Evolutionary conservation across 2,113 vertebrate species (phyloP), one percentile per base, ranked within the genome.

Genomic region (Procavia capensis): DNA sequence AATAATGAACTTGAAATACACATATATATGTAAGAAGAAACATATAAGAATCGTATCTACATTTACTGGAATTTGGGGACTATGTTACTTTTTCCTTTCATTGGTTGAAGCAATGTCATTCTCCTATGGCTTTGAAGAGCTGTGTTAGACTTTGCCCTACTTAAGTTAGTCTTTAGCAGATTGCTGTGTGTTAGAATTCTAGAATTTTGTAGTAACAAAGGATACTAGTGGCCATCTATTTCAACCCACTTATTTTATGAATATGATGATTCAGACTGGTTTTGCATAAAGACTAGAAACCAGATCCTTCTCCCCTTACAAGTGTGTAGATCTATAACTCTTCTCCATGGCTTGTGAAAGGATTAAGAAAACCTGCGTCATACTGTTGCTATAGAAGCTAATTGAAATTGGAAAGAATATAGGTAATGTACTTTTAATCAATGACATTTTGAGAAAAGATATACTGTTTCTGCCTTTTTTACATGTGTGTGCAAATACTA

Each of bases 21-120:
- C 76, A 19, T 34, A 61, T 61, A 54, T 85, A 79, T 83, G 64
- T 66, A 61, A 63, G 34, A 66, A 74, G 88, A 97, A 94, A 85
- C 39, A 72, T 1, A 9, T 68, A 59, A 66, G 27, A 76, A 85
- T 80, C 50, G 24, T 50, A 85, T 61, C 41, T 50, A 85, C 70
- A 72, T 76, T 85, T 97, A 91, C 47, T 88, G 14, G 47, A 47
- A 85, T 31, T 90, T 29, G 85, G 45, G 22, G 64, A 5, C 61
- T 59, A 41, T 45, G 27, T 72, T 66, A 78, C 39, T 76, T 57
- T 34, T 88, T 75, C 54, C 17, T 81, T 85, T 66, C 74, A 45
- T 80, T 54, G 82, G 78, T 36, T 78, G 50, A 54, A n/a, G 45
- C 68, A 63, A 68, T 41, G 24, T 66, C 11, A 27, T 57, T 79